Conservation (phyloP, 2,113 vertebrate genomes). For the Upupa epops region DNA sequence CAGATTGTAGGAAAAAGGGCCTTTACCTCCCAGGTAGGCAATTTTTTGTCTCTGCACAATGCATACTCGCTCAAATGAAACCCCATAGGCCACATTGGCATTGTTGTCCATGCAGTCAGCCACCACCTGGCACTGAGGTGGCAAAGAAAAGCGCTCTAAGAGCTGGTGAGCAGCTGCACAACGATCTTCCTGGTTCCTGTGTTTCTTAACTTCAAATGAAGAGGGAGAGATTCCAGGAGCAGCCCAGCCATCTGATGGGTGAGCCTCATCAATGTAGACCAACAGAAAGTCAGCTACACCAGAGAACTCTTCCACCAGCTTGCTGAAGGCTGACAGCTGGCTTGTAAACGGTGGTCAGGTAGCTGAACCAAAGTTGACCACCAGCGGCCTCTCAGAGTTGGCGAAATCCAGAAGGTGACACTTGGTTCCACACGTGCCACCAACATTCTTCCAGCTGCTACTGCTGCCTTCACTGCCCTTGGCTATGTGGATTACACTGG, state of each 20-base stretch:
- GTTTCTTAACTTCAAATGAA: slow-evolving; percentile 88
- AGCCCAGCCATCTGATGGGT: slow-evolving; percentile 95
- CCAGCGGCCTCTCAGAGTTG: slow-evolving; percentile 86
- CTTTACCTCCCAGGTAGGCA: slow-evolving; percentile 92
- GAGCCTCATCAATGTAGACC: slow-evolving; percentile 98
- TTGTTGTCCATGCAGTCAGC: slow-evolving; percentile 98
- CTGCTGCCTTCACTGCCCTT: slow-evolving; percentile 45
- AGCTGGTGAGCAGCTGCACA: slow-evolving; percentile 87
- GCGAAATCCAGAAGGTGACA: slow-evolving; percentile 94
- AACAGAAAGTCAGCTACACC: slow-evolving; percentile 93
- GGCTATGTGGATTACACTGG: slow-evolving; percentile 88
- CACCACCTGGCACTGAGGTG: slow-evolving; percentile 90
- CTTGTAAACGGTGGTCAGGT: slow-evolving; percentile 96
- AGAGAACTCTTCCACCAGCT: slow-evolving; percentile 93
- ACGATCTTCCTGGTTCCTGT: slow-evolving; percentile 90
- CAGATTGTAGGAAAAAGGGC: slow-evolving; percentile 94
- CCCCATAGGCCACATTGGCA: slow-evolving; percentile 91
- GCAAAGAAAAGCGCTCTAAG: slow-evolving; percentile 87
- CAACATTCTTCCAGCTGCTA: slow-evolving; percentile 40
- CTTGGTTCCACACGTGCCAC: slow-evolving; percentile 64
- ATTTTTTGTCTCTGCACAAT: slow-evolving; percentile 94
- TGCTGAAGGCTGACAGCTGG: slow-evolving; percentile 92
- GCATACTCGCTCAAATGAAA: slow-evolving; percentile 92
- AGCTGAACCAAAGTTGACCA: slow-evolving; percentile 97
- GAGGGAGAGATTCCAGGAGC: slow-evolving; percentile 83